phyloP scores from a whole-genome alignment of 2,113 vertebrate species.

The Ictidomys tridecemlineatus region DNA sequence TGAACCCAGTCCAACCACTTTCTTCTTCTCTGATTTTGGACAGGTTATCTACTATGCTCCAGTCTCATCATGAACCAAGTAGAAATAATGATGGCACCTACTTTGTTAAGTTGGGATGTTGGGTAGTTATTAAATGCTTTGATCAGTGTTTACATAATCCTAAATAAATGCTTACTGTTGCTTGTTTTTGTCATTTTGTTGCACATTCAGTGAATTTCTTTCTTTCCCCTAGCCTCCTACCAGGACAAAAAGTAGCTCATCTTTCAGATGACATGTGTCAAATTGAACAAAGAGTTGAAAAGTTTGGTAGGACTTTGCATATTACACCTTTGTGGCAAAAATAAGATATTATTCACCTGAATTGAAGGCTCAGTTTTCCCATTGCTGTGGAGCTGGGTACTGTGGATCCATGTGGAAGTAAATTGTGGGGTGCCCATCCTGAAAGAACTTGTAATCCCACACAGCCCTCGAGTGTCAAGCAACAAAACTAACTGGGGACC shows the following conservation, averaged over 20 bases:
- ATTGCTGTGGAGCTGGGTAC: background rate
- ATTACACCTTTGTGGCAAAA: background rate
- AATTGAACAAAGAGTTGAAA: background rate
- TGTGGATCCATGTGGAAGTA: background rate
- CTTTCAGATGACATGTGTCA: background rate
- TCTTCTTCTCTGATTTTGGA: background rate
- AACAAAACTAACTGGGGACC: background rate
- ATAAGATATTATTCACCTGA: background rate
- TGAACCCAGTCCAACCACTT: background rate
- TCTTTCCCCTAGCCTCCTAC: background rate
- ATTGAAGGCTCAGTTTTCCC: background rate
- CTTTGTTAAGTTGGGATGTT: background rate
- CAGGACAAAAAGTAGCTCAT: background rate
- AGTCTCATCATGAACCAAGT: background rate
- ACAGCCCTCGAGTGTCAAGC: rapidly evolving
- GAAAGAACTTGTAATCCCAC: background rate
- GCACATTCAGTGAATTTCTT: background rate
- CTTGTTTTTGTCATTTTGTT: background rate
- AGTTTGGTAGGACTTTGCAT: background rate
- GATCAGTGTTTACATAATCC: background rate
- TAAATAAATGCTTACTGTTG: background rate
- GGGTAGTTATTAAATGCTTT: background rate
- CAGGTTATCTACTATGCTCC: background rate
- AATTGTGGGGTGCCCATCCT: background rate
- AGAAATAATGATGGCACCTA: background rate